Base-by-base conservation (phyloP, 2,888 invertebrate genomes). In the Rhingia rostrata region DNA sequence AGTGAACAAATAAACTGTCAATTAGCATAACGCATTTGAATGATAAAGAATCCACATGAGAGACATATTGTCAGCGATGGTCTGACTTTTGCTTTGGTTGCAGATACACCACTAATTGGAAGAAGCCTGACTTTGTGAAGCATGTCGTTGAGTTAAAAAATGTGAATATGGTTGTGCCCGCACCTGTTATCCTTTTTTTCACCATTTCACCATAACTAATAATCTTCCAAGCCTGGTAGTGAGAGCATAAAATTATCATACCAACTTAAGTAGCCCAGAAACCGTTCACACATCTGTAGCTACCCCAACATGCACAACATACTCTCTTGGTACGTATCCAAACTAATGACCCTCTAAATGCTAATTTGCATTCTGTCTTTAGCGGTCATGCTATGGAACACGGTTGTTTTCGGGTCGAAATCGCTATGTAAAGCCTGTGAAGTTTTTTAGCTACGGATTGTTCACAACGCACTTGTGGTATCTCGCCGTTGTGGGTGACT, bases 301-400 rank as follows among this genome's bases (percentile, higher is more conserved):
- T 32, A 30, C 30, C 10, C 67, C 73, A 69, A 61, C 67, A 67
- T 63, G 53, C 67, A 67, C 56, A 63, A 32, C 66, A 72, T 22
- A 22, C 22, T 22, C 22, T 22, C 22, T 61, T 7, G 39, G 10
- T 41, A 56, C 56, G 60, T 83, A 83, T 78, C 72, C 73, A 83
- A 83, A 83, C 83, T 83, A 83, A 83, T 83, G 83, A 79, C 83
- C 83, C 83, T 49, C 49, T 79, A 79, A 79, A 83, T 79, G 79
- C 83, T 83, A 83, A 83, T 83, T 83, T 83, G 83, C 83, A 83
- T 79, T 79, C 69, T 22, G 73, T 58, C 61, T 79, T 79, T 63
- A 69, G 67, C 79, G 73, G 67, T 83, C 83, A 83, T 79, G 78
- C 83, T 73, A 64, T 73, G 73, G 83, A 83, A 83, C 83, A 66